Evolutionary conservation across 2,888 invertebrate species (phyloP).

Genomic region (Cyclophora punctaria): DNA sequence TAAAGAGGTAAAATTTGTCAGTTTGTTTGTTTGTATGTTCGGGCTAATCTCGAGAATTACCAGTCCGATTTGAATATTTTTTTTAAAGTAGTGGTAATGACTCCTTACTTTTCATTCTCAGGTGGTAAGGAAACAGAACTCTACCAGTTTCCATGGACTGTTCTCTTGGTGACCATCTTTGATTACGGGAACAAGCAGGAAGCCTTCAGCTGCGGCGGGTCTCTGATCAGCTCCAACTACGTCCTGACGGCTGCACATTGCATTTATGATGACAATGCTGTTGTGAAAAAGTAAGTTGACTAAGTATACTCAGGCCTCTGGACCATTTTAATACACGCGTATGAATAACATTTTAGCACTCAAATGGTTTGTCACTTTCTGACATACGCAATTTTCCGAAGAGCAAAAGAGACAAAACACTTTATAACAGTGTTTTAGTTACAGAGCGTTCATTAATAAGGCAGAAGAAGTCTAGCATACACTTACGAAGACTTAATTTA

Average conservation of each 20-base stretch:
- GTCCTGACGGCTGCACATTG: constrained; percentile 62
- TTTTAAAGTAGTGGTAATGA: too few relatives aligned
- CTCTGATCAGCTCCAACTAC: constrained; percentile 51
- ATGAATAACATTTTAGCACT: background rate
- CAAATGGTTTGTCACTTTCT: background rate
- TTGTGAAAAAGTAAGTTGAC: constrained; percentile 36
- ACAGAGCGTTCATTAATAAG: too few relatives aligned
- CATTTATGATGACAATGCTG: constrained; percentile 36
- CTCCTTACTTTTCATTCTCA: constrained; percentile 11
- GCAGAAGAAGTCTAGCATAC: too few relatives aligned
- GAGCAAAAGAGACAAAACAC: too few relatives aligned
- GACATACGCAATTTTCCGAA: too few relatives aligned
- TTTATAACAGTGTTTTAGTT: too few relatives aligned
- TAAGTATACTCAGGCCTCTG: background rate
- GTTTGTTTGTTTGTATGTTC: too few relatives aligned
- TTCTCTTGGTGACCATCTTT: constrained; percentile 44
- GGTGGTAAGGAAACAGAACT: constrained; percentile 57
- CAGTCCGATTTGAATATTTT: too few relatives aligned
- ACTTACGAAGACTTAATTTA: too few relatives aligned
- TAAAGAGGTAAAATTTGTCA: too few relatives aligned
- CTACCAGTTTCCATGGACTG: constrained; percentile 61
- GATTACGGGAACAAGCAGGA: constrained; percentile 29
- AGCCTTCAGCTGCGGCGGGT: constrained; percentile 55
- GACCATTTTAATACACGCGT: background rate
- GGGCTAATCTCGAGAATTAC: too few relatives aligned